A percentile compares a stretch with the other conserved stretches of the same genome.
phyloP scores from a whole-genome alignment of 2,113 vertebrate species.

The Climacteris rufus region DNA sequence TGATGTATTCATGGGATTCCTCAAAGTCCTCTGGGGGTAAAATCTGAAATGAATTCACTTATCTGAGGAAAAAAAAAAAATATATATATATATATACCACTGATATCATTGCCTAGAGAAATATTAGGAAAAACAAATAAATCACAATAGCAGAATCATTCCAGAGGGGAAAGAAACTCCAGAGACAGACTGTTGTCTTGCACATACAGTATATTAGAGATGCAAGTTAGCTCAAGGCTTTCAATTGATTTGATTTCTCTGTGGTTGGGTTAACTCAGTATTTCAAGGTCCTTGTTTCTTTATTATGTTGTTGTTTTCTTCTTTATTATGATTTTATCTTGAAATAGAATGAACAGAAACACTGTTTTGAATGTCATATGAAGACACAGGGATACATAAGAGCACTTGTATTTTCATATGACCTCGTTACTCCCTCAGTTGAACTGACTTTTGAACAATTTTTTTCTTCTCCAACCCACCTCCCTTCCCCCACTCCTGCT shows the following conservation, averaged over 20 bases:
- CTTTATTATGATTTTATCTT: background rate
- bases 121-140: slow-evolving; percentile 57
- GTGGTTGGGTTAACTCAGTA: slow-evolving; percentile 18
- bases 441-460: background rate
- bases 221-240: slow-evolving; percentile 43
- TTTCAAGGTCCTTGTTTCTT: slow-evolving; percentile 30
- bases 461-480: rapidly evolving
- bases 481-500: background rate
- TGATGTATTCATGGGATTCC: background rate
- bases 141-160: slow-evolving; percentile 40
- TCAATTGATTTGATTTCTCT: slow-evolving; percentile 48
- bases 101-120: background rate
- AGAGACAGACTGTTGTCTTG: background rate
- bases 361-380: background rate
- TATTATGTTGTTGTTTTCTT: background rate
- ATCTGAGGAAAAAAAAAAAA: background rate
- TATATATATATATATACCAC: background rate
- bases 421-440: background rate
- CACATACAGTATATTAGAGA: slow-evolving; percentile 24
- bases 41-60: slow-evolving; percentile 38
- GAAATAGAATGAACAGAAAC: background rate
- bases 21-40: background rate
- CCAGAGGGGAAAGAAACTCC: background rate
- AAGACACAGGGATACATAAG: background rate
- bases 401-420: background rate